Evolutionary conservation across 2,888 invertebrate species (phyloP).

Genomic region (Eupithecia abbreviata): DNA sequence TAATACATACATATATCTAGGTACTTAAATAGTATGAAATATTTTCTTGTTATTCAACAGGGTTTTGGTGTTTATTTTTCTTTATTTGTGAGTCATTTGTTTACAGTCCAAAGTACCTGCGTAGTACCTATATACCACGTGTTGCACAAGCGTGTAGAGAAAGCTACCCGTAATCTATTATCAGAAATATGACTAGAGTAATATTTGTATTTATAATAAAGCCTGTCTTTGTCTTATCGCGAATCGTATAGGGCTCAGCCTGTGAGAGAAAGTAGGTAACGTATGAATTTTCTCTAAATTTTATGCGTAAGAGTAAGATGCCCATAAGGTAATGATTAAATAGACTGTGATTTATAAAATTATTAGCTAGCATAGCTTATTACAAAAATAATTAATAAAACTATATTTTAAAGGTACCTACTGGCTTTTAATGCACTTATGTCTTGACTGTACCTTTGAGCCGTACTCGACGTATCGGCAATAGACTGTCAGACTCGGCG

Average conservation of each 20-base stretch:
- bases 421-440: too few species aligned
- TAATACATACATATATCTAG: too few species aligned
- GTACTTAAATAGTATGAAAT: background rate
- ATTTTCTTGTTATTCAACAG: conserved; percentile 35
- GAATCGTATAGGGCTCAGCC: background rate
- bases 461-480: too few species aligned
- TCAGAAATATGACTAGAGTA: conserved; percentile 28
- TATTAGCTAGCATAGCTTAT: too few species aligned
- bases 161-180: conserved; percentile 33
- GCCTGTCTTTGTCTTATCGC: conserved; percentile 19
- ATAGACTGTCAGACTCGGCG: too few species aligned
- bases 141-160: conserved; percentile 30
- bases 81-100: conserved; percentile 40
- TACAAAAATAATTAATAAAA: too few species aligned
- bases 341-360: too few species aligned
- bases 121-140: conserved; percentile 34
- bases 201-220: background rate
- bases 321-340: too few species aligned
- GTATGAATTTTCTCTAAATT: background rate
- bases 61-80: conserved; percentile 36
- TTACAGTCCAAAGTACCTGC: conserved; percentile 24
- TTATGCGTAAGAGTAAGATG: background rate
- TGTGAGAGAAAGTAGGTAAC: background rate
- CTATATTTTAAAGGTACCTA: too few species aligned
- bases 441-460: too few species aligned